Percentiles rank a stretch among this genome's conserved stretches.
Evolutionary conservation across 2,113 vertebrate species (phyloP).

Genomic region (Pycnonotus jocosus): DNA sequence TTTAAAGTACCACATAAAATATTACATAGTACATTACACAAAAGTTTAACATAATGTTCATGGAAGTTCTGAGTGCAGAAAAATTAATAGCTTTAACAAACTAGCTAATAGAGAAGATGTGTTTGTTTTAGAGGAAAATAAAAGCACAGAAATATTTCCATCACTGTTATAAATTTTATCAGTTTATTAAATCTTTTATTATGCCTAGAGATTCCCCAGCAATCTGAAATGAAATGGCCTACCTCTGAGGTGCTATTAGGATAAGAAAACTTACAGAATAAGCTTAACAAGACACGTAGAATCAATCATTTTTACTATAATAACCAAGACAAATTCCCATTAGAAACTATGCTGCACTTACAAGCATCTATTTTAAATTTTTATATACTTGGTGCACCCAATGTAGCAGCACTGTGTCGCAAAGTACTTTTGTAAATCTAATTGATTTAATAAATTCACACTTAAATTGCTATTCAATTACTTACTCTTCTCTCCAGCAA

Average conservation of each 20-base stretch:
- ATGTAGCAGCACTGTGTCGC: background rate
- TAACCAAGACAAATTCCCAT: constrained; percentile 44
- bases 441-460: constrained; percentile 59
- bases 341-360: constrained; percentile 30
- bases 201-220: background rate
- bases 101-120: background rate
- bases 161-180: background rate
- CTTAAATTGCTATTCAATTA: constrained; percentile 56
- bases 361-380: constrained; percentile 50
- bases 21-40: background rate
- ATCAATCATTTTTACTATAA: constrained; percentile 57
- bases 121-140: background rate
- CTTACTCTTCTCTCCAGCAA: constrained; percentile 45
- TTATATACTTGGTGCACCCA: constrained; percentile 36
- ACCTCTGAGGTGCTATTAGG: constrained; percentile 40
- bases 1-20: background rate
- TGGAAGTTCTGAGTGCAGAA: background rate
- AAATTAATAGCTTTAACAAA: background rate
- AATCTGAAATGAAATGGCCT: constrained; percentile 30
- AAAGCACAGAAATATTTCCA: constrained; percentile 2
- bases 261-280: constrained; percentile 48
- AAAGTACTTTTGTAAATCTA: constrained; percentile 56
- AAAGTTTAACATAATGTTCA: background rate
- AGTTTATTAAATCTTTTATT: constrained; percentile 36
- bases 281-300: constrained; percentile 4